phyloP scores from a whole-genome alignment of 2,113 vertebrate species.

The Leptobrachium ailaonicum region DNA sequence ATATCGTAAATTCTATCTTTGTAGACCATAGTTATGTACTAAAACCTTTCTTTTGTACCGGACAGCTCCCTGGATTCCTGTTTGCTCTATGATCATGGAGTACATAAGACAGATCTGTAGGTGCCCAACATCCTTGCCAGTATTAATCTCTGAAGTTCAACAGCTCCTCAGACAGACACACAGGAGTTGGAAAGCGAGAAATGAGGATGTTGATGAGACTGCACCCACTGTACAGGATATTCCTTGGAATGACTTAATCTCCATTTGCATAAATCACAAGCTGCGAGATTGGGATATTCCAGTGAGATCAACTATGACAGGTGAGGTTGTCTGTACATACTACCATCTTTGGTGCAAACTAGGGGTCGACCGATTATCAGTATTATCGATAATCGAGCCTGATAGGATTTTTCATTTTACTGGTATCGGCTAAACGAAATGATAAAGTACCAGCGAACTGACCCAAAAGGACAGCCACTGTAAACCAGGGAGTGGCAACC shows the following conservation, averaged over 20 bases:
- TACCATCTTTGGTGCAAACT: too few relatives aligned
- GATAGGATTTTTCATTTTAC: too few relatives aligned
- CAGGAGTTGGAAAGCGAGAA: constrained; percentile 56
- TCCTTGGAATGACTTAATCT: constrained; percentile 84
- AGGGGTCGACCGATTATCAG: too few relatives aligned
- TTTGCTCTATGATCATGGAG: constrained; percentile 75
- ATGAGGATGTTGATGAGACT: not conserved
- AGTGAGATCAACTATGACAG: constrained; percentile 65
- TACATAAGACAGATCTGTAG: constrained; percentile 79
- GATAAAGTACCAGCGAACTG: too few relatives aligned
- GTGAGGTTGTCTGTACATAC: constrained; percentile 56
- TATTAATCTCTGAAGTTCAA: constrained; percentile 86
- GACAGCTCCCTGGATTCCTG: constrained; percentile 79
- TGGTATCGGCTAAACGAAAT: too few relatives aligned
- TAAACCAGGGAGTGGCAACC: too few relatives aligned
- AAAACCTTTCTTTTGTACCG: not conserved
- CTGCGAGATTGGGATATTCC: constrained; percentile 85
- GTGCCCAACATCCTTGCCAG: constrained; percentile 70
- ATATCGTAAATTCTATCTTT: too few relatives aligned
- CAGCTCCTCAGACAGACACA: constrained; percentile 76
- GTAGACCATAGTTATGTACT: too few relatives aligned
- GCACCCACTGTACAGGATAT: constrained; percentile 68
- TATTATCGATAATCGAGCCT: too few relatives aligned
- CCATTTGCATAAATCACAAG: constrained; percentile 86
- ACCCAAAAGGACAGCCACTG: too few relatives aligned